These are phyloP conservation scores for Nothobranchius furzeri DNA, from an alignment of 2,113 vertebrate species.

Conservation along the genomic window DNA sequence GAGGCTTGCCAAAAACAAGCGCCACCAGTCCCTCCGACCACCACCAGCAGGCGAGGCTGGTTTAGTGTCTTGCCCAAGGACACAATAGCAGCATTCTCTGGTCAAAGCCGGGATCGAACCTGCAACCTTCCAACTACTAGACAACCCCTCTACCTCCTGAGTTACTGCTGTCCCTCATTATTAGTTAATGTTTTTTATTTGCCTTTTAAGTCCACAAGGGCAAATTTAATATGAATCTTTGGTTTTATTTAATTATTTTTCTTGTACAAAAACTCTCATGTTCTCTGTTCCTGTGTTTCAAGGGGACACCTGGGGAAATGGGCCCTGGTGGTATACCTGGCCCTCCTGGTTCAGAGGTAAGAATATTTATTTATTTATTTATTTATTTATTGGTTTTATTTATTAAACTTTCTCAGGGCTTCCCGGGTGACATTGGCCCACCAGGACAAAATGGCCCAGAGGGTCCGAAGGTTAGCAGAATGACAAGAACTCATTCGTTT, in stretches of 20 bases:
- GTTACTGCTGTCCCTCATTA: no score
- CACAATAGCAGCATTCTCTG: no score
- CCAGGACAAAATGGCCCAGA: slow-evolving; percentile 93
- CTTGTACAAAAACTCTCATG: neutral
- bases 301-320: slow-evolving; percentile 90
- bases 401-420: slow-evolving; percentile 80
- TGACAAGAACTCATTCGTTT: neutral
- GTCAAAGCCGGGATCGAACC: no score
- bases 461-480: slow-evolving; percentile 88
- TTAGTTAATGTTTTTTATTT: neutral
- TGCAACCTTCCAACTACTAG: no score
- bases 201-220: neutral
- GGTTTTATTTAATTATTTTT: neutral
- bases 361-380: neutral
- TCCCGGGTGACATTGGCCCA: slow-evolving; percentile 93
- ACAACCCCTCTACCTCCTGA: no score
- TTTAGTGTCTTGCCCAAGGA: no score
- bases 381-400: neutral
- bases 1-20: no score
- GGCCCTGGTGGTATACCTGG: slow-evolving; percentile 87
- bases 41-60: no score
- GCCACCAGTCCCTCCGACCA: no score
- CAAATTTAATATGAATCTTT: neutral
- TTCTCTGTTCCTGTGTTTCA: slow-evolving; percentile 1
- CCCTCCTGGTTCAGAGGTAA: slow-evolving; percentile 89